Evolutionary conservation across 2,888 invertebrate species (phyloP).

Genomic region (Rotaria sp.): DNA sequence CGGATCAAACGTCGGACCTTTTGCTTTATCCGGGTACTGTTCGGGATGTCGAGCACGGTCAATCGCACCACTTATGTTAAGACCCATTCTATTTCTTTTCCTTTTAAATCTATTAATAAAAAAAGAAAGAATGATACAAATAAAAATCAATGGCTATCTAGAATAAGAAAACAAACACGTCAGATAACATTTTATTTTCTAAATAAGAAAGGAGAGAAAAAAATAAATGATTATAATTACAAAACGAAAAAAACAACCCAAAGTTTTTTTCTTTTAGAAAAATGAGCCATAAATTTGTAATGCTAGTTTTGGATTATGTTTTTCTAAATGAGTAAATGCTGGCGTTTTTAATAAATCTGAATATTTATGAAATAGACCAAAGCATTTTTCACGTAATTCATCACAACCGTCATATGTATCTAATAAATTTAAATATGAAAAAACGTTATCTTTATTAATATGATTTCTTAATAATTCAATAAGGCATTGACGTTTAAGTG

Average conservation of each 20-base stretch:
- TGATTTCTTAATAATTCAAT: not conserved
- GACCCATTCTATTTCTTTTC: not conserved
- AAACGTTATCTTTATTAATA: slow-evolving; percentile 24
- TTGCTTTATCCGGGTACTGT: not conserved
- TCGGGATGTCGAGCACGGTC: not conserved
- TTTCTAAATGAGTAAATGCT: not conserved
- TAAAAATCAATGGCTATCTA: not conserved
- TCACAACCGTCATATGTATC: not conserved
- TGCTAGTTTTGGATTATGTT: not conserved
- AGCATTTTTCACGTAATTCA: slow-evolving; percentile 20
- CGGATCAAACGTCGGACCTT: slow-evolving; percentile 16
- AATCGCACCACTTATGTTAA: not conserved
- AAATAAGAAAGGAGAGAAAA: not conserved
- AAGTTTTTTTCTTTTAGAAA: not conserved
- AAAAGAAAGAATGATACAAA: not conserved
- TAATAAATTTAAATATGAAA: slow-evolving; percentile 12
- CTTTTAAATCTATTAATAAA: not conserved
- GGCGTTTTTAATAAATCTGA: slow-evolving; percentile 19
- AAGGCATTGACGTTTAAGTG: slow-evolving; percentile 8
- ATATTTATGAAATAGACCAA: slow-evolving; percentile 23
- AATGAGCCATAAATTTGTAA: slow-evolving; percentile 13
- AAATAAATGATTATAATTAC: slow-evolving; percentile 1
- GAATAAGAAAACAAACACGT: not conserved
- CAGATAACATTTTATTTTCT: not conserved
- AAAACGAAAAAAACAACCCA: not conserved